Percentiles rank a stretch among this genome's conserved stretches.
These are phyloP conservation scores for Sander lucioperca DNA, from an alignment of 2,113 vertebrate species.

Conservation along the genomic window DNA sequence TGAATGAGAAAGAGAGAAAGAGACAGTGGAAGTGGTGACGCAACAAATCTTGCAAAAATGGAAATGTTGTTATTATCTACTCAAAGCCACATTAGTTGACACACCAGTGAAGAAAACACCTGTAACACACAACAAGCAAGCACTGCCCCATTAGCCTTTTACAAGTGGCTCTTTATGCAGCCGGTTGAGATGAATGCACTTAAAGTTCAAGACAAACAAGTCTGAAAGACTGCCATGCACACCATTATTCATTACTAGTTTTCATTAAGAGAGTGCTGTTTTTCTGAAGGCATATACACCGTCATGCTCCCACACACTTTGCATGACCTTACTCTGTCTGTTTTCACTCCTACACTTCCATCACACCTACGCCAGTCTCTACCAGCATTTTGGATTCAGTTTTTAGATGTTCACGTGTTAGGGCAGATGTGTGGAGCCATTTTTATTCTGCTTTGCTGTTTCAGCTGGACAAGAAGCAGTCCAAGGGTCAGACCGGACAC, in stretches of 20 bases:
- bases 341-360: constrained; percentile 14
- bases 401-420: not conserved
- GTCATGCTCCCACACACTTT: not conserved
- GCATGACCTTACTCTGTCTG: not conserved
- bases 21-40: not conserved
- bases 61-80: not conserved
- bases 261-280: not conserved
- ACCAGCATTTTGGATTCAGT: not conserved
- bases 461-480: not conserved
- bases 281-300: not conserved
- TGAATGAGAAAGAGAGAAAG: constrained; percentile 12
- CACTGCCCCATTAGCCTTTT: not conserved
- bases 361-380: not conserved
- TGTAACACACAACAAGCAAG: not conserved
- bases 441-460: not conserved
- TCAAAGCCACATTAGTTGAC: not conserved
- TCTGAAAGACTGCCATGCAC: not conserved
- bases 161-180: not conserved
- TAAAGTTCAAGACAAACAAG: no score
- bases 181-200: not conserved
- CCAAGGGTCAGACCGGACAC: not conserved
- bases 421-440: not conserved
- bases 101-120: not conserved
- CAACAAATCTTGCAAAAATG: constrained; percentile 7
- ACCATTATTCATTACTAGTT: not conserved